phyloP scores from a whole-genome alignment of 2,888 invertebrate genomes.

The Exocentrus adspersus region DNA sequence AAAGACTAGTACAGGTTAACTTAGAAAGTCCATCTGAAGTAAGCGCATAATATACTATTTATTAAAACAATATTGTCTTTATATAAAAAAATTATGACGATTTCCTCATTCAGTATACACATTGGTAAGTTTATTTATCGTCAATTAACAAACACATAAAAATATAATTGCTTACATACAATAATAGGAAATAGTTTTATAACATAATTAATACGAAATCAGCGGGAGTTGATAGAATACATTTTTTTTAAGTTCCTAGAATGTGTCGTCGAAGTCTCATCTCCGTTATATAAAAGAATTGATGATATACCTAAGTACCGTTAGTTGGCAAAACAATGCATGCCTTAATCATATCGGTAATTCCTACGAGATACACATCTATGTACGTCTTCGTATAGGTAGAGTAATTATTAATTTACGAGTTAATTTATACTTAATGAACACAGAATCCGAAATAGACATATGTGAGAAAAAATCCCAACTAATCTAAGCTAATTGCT shows the following conservation, averaged over 20 bases:
- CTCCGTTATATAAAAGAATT: not conserved
- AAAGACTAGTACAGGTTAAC: slow-evolving; percentile 17
- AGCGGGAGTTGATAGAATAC: not conserved
- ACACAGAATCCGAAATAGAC: too few species aligned
- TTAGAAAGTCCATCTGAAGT: slow-evolving; percentile 11
- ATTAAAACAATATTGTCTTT: not conserved
- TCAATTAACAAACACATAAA: not conserved
- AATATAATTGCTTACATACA: slow-evolving; percentile 8
- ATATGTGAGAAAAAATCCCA: too few species aligned
- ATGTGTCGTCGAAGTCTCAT: not conserved
- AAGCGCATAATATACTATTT: slow-evolving; percentile 8
- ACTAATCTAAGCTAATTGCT: too few species aligned
- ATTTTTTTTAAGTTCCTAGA: not conserved
- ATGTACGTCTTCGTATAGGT: too few species aligned
- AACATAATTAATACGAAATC: not conserved
- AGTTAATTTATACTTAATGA: too few species aligned
- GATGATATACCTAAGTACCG: not conserved
- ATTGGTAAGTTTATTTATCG: too few species aligned
- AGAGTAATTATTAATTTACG: too few species aligned
- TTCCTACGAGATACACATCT: too few species aligned
- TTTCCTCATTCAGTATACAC: too few species aligned
- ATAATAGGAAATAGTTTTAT: not conserved
- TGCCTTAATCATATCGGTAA: too few species aligned
- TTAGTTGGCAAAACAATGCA: not conserved
- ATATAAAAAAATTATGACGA: too few species aligned